Base-by-base conservation (phyloP, 2,888 invertebrate genomes). In the Tigriopus californicus region DNA sequence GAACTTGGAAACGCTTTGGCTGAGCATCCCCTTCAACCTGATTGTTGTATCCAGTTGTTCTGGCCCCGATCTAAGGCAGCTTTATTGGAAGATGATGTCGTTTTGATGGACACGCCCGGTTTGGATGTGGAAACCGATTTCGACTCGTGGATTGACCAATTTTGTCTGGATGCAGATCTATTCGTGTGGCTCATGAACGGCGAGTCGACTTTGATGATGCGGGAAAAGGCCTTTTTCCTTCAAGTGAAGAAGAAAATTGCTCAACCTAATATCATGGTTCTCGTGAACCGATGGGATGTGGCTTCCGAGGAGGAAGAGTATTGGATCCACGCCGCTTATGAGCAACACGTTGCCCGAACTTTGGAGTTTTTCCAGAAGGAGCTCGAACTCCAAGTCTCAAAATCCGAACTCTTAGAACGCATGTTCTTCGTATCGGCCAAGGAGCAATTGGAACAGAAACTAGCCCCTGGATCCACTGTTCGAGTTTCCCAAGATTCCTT, bases 201-300 rank as follows among this genome's bases (percentile, higher is more conserved):
- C 0, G 98, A 99, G 75, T 95, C 97, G 41, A 98, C 97, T 47
- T 80, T 99, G 65, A 98, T 97, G 81, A 85, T 49, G 49, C 49
- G 49, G 13, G 94, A 99, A 72, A 99, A 98, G 71, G 94, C 92
- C 70, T 99, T 99, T 75, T 99, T 99, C 75, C 94, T 95, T 72
- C 95, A 97, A 77, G 98, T 99, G 46, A 94, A 92, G 41, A 84
- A 85, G 64, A 83, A 83, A 70, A 78, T 99, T 66, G 97, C 97
- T 13, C 94, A 95, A 74, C 98, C 98, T 63, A 99, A 98, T 71
- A 90, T 99, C 68, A 99, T 99, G 71, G 91, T 99, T 68, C 73
- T 99, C 65, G 95, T 98, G 72, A 99, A 99, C 73, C 79, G 98
- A 68, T 99, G 98, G 98, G 98, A 99, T 74, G 94, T 95, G 1